These are phyloP conservation scores for Procambarus virginalis DNA, from an alignment of 1,140 invertebrate species.

Conservation along the genomic window DNA sequence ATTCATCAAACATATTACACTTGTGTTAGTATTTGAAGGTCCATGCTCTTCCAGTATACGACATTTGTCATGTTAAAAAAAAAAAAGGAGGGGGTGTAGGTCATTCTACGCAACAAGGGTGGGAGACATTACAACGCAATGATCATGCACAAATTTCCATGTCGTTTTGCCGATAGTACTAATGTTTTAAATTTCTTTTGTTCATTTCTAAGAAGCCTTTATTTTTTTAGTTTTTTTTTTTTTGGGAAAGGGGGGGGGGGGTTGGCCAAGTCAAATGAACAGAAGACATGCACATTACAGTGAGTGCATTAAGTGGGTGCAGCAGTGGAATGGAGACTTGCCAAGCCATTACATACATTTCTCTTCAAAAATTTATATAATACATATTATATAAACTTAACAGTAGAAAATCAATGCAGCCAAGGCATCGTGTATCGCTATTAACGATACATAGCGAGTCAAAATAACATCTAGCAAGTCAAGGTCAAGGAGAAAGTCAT, in stretches of 20 bases:
- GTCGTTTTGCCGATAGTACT: not conserved
- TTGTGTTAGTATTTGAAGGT: constrained; percentile 18
- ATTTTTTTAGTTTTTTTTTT: not conserved
- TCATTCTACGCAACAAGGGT: constrained; percentile 4
- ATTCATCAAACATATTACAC: not conserved
- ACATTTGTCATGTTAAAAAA: not conserved
- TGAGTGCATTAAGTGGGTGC: constrained; percentile 33
- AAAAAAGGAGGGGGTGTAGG: not conserved
- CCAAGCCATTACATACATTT: constrained; percentile 7
- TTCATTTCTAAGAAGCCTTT: constrained; percentile 9
- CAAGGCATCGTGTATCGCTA: too few species aligned
- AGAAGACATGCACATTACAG: constrained; percentile 26
- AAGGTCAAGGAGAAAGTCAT: too few species aligned
- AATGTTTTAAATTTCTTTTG: not conserved
- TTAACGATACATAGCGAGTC: too few species aligned
- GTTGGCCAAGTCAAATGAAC: constrained; percentile 4
- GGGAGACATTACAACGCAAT: not conserved
- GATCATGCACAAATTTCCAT: constrained; percentile 9
- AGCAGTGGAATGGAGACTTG: constrained; percentile 3
- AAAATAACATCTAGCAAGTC: too few species aligned
- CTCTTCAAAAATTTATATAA: too few species aligned
- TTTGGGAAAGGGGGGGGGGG: not conserved
- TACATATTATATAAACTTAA: too few species aligned
- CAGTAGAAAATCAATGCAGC: too few species aligned
- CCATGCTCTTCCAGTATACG: not conserved